These are phyloP conservation scores for Entosphenus tridentatus DNA, from an alignment of 2,113 vertebrate species.

Conservation along the genomic window DNA sequence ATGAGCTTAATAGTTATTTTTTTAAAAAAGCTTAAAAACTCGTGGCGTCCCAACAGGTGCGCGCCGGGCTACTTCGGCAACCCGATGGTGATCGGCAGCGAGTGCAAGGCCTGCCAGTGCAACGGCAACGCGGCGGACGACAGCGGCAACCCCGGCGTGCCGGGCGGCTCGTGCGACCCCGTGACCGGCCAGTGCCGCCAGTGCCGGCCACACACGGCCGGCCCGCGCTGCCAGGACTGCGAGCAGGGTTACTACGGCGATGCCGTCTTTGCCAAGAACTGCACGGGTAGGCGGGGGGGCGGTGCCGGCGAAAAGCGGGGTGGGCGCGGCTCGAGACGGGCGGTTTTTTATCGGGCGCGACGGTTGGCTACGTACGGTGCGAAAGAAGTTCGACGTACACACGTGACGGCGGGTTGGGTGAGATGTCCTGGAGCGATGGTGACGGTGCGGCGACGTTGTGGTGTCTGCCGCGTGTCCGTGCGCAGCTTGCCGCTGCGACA, in stretches of 20 bases:
- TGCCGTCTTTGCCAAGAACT: conserved; percentile 50
- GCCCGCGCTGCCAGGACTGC: conserved; percentile 55
- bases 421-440: no score
- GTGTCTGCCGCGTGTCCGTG: background rate
- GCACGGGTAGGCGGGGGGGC: conserved; percentile 33
- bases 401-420: no score
- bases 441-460: no score
- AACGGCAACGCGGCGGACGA: conserved; percentile 42
- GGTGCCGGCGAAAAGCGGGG: no score
- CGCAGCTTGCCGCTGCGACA: conserved; percentile 30
- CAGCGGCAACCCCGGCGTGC: conserved; percentile 51
- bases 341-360: no score
- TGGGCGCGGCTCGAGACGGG: no score
- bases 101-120: conserved; percentile 74
- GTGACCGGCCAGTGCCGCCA: conserved; percentile 62
- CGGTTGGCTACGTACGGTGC: no score
- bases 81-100: conserved; percentile 42
- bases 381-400: no score
- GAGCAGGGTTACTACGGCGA: conserved; percentile 61
- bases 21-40: no score
- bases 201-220: conserved; percentile 53
- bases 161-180: conserved; percentile 79
- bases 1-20: no score
- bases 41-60: conserved; percentile 27
- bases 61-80: conserved; percentile 87